A percentile compares a stretch with the other conserved stretches of the same genome.
Evolutionary conservation across 2,797 vertebrate genomes (phyloP).

Genomic region (Coluber constrictor): DNA sequence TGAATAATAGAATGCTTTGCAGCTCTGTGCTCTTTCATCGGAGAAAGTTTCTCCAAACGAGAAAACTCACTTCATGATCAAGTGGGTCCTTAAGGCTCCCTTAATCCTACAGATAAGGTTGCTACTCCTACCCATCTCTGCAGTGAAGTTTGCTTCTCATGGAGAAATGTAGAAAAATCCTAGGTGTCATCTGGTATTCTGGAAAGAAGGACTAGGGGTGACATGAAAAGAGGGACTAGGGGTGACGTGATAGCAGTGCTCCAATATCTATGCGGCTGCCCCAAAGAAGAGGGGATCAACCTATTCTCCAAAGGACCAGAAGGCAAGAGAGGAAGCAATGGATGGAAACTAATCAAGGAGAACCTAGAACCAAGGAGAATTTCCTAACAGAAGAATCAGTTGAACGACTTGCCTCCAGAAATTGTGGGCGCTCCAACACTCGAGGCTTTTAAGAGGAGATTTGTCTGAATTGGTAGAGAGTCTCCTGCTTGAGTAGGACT

Average conservation of each 20-base stretch:
- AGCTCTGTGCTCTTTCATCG: background rate
- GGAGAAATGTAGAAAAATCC: background rate
- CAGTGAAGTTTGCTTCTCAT: background rate
- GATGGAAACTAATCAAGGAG: background rate
- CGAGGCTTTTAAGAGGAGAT: too few relatives aligned
- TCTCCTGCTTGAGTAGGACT: too few relatives aligned
- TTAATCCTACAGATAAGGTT: background rate
- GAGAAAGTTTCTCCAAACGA: background rate
- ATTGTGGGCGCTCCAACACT: too few relatives aligned
- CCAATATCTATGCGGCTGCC: background rate
- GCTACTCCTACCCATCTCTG: background rate
- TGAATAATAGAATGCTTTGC: background rate
- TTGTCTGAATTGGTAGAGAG: too few relatives aligned
- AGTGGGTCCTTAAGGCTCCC: background rate
- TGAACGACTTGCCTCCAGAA: too few relatives aligned
- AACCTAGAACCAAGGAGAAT: background rate
- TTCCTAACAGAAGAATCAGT: too few relatives aligned
- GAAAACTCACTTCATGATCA: background rate
- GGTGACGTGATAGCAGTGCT: background rate
- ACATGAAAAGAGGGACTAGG: background rate
- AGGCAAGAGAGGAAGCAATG: background rate
- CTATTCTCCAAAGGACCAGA: background rate
- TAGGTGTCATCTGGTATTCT: background rate
- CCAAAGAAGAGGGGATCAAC: background rate
- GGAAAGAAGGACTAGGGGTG: background rate